Percentiles rank a stretch among this genome's conserved stretches.
Conservation (phyloP, 2,797 vertebrate species). For the Myotis planiceps region DNA sequence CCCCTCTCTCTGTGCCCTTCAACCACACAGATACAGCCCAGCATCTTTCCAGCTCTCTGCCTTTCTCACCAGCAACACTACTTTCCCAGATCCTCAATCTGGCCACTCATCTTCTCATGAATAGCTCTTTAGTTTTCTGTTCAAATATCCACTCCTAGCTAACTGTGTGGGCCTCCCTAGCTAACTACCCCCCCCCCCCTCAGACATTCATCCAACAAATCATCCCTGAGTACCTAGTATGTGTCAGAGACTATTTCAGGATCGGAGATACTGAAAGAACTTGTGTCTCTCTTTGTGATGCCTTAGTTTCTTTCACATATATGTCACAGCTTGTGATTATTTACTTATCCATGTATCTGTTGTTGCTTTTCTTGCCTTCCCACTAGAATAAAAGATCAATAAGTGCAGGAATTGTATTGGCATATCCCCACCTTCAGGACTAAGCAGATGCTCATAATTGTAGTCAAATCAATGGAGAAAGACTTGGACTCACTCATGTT, state of each 20-base stretch:
- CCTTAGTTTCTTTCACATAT: neutral
- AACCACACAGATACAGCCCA: neutral
- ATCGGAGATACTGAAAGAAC: neutral
- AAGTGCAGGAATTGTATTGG: rapidly evolving
- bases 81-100: neutral
- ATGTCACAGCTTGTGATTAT: neutral
- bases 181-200: neutral
- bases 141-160: neutral
- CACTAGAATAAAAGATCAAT: neutral
- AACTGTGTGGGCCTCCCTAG: neutral
- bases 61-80: neutral
- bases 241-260: neutral
- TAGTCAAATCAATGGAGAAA: neutral
- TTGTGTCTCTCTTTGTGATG: neutral
- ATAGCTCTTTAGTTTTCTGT: neutral
- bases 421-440: neutral
- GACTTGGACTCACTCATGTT: neutral
- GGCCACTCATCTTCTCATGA: neutral
- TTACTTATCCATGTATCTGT: neutral
- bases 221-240: neutral
- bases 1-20: neutral
- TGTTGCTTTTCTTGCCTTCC: neutral
- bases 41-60: neutral
- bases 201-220: neutral
- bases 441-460: neutral